These are phyloP conservation scores for Agonopterix arenella DNA, from an alignment of 2,888 invertebrate species.

Conservation along the genomic window DNA sequence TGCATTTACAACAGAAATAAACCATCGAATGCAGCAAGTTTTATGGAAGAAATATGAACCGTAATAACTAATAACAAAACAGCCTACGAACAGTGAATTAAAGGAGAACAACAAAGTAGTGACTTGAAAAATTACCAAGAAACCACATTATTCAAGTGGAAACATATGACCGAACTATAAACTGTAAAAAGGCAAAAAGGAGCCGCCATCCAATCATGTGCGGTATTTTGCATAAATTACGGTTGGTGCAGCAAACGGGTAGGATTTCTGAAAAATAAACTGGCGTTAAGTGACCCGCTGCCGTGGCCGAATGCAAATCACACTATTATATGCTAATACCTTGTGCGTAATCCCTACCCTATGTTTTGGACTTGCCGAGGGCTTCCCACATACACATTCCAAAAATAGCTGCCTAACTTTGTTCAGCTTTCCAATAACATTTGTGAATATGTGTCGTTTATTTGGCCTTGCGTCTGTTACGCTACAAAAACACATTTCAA, in stretches of 20 bases:
- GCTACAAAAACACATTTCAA: too few species aligned
- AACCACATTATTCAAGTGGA: conserved; percentile 29
- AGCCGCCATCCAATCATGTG: conserved; percentile 55
- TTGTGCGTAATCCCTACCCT: conserved; percentile 58
- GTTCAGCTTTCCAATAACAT: conserved; percentile 12
- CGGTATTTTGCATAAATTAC: conserved; percentile 71
- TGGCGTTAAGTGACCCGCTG: conserved; percentile 52
- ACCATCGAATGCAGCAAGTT: not conserved
- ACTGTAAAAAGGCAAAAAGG: conserved; percentile 38
- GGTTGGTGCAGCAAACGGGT: conserved; percentile 44
- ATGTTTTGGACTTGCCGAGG: conserved; percentile 44
- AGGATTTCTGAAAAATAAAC: conserved; percentile 65
- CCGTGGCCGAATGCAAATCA: conserved; percentile 63
- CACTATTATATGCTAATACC: conserved; percentile 70
- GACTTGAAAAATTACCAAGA: conserved; percentile 14
- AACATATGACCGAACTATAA: conserved; percentile 35
- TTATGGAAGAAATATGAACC: conserved; percentile 15
- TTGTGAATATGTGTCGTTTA: too few species aligned
- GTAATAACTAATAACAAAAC: conserved; percentile 13
- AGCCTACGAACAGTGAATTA: conserved; percentile 8
- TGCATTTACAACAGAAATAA: not conserved
- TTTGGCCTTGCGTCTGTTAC: not conserved
- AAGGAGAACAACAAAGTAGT: conserved; percentile 12
- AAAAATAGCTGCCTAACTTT: conserved; percentile 34
- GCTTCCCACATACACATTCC: conserved; percentile 47